These are phyloP conservation scores for Morinoia aosen DNA, from an alignment of 2,888 invertebrate species.

Conservation along the genomic window DNA sequence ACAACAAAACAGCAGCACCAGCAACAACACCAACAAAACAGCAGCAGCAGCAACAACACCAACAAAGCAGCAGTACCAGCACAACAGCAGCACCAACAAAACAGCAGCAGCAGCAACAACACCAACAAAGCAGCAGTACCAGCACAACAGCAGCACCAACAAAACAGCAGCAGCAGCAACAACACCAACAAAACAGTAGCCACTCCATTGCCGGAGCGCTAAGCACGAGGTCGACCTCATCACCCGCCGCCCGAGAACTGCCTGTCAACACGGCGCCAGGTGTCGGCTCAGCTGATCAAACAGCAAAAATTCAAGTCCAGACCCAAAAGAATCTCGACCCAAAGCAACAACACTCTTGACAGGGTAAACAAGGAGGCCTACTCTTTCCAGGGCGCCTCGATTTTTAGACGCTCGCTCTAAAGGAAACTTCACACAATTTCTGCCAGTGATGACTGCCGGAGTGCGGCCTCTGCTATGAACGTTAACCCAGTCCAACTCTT, in stretches of 20 bases:
- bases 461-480: no score
- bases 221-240: neutral
- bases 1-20: neutral
- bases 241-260: neutral
- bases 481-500: no score
- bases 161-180: no score
- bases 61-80: no score
- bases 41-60: no score
- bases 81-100: no score
- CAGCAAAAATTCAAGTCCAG: neutral
- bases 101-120: no score
- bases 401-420: neutral
- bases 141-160: no score
- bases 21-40: no score
- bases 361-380: neutral
- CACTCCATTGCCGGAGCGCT: neutral
- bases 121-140: no score
- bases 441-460: neutral
- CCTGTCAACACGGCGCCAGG: neutral
- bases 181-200: neutral
- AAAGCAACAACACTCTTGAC: constrained; percentile 12
- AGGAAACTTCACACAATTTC: neutral
- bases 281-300: neutral
- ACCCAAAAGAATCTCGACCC: neutral
- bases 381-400: neutral